These are phyloP conservation scores for Gymnorhina tibicen DNA, from an alignment of 2,113 vertebrate species.

Conservation along the genomic window DNA sequence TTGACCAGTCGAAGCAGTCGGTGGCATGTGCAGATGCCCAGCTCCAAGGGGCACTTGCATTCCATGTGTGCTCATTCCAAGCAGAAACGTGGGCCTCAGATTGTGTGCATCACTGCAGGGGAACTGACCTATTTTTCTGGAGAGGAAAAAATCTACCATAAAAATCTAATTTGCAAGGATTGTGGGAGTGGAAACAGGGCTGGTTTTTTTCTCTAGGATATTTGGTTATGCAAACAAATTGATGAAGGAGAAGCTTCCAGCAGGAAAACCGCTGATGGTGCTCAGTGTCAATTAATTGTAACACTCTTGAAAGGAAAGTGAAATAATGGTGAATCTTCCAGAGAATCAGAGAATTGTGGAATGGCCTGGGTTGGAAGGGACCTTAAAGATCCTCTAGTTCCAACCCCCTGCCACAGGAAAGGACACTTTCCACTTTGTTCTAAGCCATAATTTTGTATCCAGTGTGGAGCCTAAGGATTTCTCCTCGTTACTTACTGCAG, in stretches of 20 bases:
- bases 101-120: background rate
- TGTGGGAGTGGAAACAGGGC: background rate
- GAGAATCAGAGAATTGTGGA: background rate
- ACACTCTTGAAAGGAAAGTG: background rate
- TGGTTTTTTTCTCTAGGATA: background rate
- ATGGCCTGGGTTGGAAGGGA: background rate
- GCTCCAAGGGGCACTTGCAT: background rate
- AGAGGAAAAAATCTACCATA: background rate
- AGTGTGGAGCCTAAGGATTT: background rate
- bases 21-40: background rate
- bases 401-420: background rate
- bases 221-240: constrained; percentile 3
- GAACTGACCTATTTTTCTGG: constrained; percentile 22
- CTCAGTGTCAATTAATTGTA: background rate
- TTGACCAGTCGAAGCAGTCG: background rate
- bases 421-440: background rate
- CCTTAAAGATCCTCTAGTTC: background rate
- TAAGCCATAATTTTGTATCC: background rate
- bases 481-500: background rate
- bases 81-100: background rate
- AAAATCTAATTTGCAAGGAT: constrained; percentile 11
- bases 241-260: background rate
- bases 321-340: background rate
- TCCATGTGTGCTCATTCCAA: background rate
- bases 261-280: background rate